Conservation (phyloP, 2,113 vertebrate species). For the Callipepla californica region DNA sequence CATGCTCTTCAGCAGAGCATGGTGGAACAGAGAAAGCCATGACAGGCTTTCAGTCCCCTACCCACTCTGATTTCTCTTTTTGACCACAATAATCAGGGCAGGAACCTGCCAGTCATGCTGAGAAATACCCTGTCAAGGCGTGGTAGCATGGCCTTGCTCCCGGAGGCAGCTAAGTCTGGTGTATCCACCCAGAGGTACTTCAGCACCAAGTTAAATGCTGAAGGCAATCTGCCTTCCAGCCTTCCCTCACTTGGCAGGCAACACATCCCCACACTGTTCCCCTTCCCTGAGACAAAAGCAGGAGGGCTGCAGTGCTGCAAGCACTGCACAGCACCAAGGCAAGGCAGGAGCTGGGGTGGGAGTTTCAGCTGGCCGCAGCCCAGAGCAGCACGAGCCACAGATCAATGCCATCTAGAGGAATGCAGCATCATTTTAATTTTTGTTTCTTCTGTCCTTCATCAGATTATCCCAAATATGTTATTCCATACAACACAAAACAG, state of each 20-base stretch:
- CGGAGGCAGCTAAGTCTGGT: background rate
- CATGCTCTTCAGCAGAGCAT: background rate
- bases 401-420: background rate
- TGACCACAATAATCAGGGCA: background rate
- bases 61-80: background rate
- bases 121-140: background rate
- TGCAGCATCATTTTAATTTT: background rate
- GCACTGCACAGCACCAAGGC: background rate
- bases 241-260: background rate
- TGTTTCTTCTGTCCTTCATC: background rate
- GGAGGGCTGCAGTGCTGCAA: background rate
- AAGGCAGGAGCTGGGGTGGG: background rate
- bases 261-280: background rate
- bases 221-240: background rate
- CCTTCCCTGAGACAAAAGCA: background rate
- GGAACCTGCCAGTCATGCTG: background rate
- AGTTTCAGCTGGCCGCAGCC: background rate
- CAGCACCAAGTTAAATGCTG: background rate
- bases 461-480: background rate
- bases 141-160: background rate
- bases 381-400: background rate
- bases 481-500: background rate
- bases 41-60: background rate
- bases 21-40: background rate
- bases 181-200: no score